A percentile compares a stretch with the other conserved stretches of the same genome.
Conservation (phyloP, 2,113 vertebrate species). For the Barbus barbus region DNA sequence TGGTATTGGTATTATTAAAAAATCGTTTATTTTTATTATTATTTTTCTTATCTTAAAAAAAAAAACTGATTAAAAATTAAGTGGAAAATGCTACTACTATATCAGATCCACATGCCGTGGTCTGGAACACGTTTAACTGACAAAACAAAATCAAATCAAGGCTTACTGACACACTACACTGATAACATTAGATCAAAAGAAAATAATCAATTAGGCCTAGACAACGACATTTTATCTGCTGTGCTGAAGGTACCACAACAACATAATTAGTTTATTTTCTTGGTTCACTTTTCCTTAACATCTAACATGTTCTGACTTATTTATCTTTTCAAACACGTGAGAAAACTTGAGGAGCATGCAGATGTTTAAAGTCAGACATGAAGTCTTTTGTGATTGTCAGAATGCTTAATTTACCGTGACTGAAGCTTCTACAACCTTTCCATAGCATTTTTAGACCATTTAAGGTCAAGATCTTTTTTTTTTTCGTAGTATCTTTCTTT, state of each 20-base stretch:
- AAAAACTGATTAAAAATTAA: no score
- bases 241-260: background rate
- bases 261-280: conserved; percentile 1
- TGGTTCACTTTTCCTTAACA: conserved; percentile 38
- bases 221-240: background rate
- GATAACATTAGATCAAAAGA: conserved; percentile 18
- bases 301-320: conserved; percentile 63
- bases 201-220: conserved; percentile 10
- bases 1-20: no score
- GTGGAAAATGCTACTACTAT: background rate
- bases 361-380: conserved; percentile 58
- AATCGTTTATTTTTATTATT: no score
- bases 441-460: conserved; percentile 25
- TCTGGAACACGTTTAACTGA: background rate
- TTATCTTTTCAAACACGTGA: conserved; percentile 56
- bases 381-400: conserved; percentile 62
- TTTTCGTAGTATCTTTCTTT: background rate
- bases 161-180: background rate
- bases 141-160: conserved; percentile 26
- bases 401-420: conserved; percentile 65
- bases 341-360: conserved; percentile 54
- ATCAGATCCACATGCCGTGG: background rate
- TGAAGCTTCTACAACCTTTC: conserved; percentile 49
- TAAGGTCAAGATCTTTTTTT: background rate
- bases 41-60: no score